Percentiles rank a stretch among this genome's conserved stretches.
phyloP scores from a whole-genome alignment of 1,140 invertebrate genomes.

The Holotrichia oblita region DNA sequence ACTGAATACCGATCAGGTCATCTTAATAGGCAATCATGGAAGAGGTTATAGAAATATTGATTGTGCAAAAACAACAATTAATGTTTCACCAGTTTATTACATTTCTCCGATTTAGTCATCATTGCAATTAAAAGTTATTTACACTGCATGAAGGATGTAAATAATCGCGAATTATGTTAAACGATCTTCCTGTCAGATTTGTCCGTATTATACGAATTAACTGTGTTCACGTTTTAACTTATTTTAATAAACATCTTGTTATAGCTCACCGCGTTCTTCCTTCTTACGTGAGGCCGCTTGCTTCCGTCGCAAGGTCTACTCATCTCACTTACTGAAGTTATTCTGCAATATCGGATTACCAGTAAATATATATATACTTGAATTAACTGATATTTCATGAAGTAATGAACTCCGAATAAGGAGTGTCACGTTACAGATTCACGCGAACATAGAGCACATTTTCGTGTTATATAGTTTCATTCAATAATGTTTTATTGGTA shows the following conservation, averaged over 20 bases:
- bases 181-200: constrained; percentile 36
- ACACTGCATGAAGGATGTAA: constrained; percentile 28
- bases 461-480: too few relatives aligned
- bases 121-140: constrained; percentile 31
- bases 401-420: not conserved
- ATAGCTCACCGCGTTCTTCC: not conserved
- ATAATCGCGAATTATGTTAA: constrained; percentile 37
- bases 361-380: constrained; percentile 10
- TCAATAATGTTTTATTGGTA: too few relatives aligned
- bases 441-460: too few relatives aligned
- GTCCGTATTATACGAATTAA: constrained; percentile 29
- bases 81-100: too few relatives aligned
- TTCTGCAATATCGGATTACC: constrained; percentile 31
- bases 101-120: constrained; percentile 35
- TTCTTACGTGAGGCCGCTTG: not conserved
- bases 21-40: too few relatives aligned
- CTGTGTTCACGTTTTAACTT: constrained; percentile 29
- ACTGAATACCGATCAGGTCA: too few relatives aligned
- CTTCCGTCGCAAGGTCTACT: constrained; percentile 16
- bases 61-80: too few relatives aligned
- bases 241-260: constrained; percentile 38
- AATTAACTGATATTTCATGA: constrained; percentile 13
- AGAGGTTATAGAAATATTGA: too few relatives aligned
- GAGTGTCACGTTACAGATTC: not conserved
- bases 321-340: not conserved